phyloP scores from a whole-genome alignment of 2,113 vertebrate genomes.

The Copsychus sechellarum region DNA sequence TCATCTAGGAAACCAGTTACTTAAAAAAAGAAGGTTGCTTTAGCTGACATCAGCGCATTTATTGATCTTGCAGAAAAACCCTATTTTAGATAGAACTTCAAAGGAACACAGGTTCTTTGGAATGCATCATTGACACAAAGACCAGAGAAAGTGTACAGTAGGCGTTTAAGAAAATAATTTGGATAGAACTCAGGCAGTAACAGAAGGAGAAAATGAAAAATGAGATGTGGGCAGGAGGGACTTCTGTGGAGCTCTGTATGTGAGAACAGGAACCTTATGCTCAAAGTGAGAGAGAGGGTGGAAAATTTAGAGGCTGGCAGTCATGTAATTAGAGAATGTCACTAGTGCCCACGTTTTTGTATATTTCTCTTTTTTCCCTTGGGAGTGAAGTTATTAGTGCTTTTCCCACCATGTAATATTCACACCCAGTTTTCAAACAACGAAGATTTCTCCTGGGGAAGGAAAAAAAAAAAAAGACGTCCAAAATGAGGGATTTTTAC shows the following conservation, averaged over 20 bases:
- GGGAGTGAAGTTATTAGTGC: not conserved
- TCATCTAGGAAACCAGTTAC: not conserved
- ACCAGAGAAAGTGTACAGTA: not conserved
- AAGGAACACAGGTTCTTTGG: not conserved
- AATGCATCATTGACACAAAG: not conserved
- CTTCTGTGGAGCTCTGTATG: not conserved
- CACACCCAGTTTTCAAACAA: not conserved
- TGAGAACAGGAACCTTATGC: slow-evolving; percentile 15
- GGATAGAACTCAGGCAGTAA: not conserved
- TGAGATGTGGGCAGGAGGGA: slow-evolving; percentile 5
- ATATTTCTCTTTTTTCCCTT: not conserved
- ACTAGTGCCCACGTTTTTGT: not conserved
- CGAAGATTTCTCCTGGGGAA: accelerated
- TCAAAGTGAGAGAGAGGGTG: not conserved
- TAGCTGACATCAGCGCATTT: not conserved
- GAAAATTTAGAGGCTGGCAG: not conserved
- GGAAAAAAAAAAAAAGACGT: not conserved
- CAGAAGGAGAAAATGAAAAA: slow-evolving; percentile 57
- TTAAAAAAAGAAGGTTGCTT: not conserved
- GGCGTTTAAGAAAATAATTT: slow-evolving; percentile 36
- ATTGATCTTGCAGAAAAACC: not conserved
- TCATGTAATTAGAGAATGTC: not conserved
- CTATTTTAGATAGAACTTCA: not conserved
- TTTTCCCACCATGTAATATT: not conserved
- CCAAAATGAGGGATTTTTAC: not conserved